Evolutionary conservation across 2,888 invertebrate species (phyloP).

Genomic region (Hyposoter dolosus): DNA sequence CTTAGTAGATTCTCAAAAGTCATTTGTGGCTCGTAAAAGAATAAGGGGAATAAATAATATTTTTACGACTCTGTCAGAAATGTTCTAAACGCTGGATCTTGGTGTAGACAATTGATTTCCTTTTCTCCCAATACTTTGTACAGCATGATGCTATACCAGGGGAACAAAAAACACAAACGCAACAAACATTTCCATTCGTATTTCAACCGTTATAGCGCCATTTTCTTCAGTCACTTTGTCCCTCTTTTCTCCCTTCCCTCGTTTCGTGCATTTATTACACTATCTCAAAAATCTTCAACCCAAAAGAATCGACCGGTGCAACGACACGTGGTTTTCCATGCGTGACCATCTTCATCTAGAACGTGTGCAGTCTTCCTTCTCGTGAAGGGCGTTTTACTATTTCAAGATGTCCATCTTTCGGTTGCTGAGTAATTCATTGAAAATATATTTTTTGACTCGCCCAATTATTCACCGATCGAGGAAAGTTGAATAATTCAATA

Average conservation of each 20-base stretch:
- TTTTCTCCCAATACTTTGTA: conserved; percentile 14
- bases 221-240: conserved; percentile 23
- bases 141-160: not conserved
- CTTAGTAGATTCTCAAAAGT: conserved; percentile 36
- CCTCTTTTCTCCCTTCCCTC: conserved; percentile 14
- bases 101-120: conserved; percentile 10
- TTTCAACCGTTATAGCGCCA: conserved; percentile 58
- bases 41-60: conserved; percentile 44
- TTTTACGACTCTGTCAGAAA: conserved; percentile 31
- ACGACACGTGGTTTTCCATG: conserved; percentile 62
- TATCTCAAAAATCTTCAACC: conserved; percentile 77
- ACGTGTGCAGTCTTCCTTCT: conserved; percentile 2
- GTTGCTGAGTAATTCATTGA: not conserved
- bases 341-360: conserved; percentile 68
- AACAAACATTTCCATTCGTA: conserved; percentile 41
- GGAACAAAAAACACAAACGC: not conserved
- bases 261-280: conserved; percentile 35
- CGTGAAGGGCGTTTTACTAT: not conserved
- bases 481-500: not conserved
- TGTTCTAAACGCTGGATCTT: conserved; percentile 4
- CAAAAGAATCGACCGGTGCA: conserved; percentile 66
- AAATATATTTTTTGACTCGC: conserved; percentile 29
- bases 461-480: not conserved
- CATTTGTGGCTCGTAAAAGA: conserved; percentile 48
- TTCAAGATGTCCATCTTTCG: not conserved